Evolutionary conservation across 2,888 invertebrate genomes (phyloP).

Genomic region (Criorhina ranunculi): DNA sequence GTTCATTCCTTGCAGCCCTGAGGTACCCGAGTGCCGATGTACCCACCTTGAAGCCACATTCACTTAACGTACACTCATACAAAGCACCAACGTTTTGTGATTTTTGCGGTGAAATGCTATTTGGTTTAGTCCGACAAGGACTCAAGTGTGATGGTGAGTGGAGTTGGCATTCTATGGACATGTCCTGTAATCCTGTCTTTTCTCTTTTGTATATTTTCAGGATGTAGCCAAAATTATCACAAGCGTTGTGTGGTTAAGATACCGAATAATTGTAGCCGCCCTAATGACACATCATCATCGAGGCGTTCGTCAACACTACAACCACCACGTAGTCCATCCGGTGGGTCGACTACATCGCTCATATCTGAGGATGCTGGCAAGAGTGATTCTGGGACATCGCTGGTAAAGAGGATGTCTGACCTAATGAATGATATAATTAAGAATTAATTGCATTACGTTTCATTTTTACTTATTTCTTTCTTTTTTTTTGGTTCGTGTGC

Average conservation of each 20-base stretch:
- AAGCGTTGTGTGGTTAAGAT: slow-evolving; percentile 98
- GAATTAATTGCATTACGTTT: slow-evolving; percentile 78
- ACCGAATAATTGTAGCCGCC: slow-evolving; percentile 96
- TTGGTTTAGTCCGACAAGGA: slow-evolving; percentile 98
- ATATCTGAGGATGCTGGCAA: slow-evolving; percentile 86
- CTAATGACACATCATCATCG: slow-evolving; percentile 82
- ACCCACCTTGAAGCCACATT: slow-evolving; percentile 93
- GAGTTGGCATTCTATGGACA: background rate
- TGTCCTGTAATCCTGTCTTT: slow-evolving; percentile 27
- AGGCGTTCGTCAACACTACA: slow-evolving; percentile 84
- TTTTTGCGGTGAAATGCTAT: slow-evolving; percentile 99
- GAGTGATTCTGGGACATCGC: slow-evolving; percentile 85
- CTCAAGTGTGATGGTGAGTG: slow-evolving; percentile 97
- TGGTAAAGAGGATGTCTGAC: slow-evolving; percentile 91
- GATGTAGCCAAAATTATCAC: slow-evolving; percentile 99
- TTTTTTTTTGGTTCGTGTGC: background rate
- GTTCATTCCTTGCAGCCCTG: slow-evolving; percentile 82
- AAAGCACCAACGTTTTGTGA: slow-evolving; percentile 99
- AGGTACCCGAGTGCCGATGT: slow-evolving; percentile 85
- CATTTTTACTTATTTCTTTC: background rate
- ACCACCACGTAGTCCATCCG: slow-evolving; percentile 89
- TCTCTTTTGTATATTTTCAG: slow-evolving; percentile 86
- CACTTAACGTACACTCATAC: slow-evolving; percentile 98
- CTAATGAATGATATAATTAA: slow-evolving; percentile 86
- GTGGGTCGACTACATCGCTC: slow-evolving; percentile 88